Evolutionary conservation across 64 coral and sea anemone species (phyloP).

Genomic region (Montipora sp.): DNA sequence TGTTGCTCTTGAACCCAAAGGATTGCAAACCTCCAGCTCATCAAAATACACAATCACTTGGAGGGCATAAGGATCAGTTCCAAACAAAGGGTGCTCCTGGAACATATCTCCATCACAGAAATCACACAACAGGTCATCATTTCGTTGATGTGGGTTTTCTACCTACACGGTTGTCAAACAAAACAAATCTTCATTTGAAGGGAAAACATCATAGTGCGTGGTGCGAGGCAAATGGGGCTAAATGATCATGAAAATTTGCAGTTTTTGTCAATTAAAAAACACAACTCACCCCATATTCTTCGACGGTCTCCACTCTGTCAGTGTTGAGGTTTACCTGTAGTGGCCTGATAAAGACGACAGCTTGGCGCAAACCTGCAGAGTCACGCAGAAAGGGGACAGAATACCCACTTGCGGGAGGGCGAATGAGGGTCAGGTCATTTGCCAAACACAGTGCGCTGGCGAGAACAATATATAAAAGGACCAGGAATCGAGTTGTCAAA

Average conservation of each 20-base stretch:
- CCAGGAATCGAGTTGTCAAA: no score
- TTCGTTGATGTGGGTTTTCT: constrained; percentile 45
- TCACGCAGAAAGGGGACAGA: constrained; percentile 30
- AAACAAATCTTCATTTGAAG: neutral
- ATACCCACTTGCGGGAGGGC: constrained; percentile 16
- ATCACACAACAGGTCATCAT: constrained; percentile 62
- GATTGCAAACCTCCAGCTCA: constrained; percentile 65
- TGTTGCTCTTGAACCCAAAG: constrained; percentile 47
- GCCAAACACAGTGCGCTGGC: no score
- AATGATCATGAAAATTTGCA: no score
- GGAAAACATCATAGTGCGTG: no score
- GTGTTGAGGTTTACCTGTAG: constrained; percentile 15
- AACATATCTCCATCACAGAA: constrained; percentile 66
- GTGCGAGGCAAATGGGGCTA: no score
- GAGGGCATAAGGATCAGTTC: constrained; percentile 32
- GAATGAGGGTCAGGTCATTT: constrained; percentile 12
- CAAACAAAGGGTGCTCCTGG: constrained; percentile 47
- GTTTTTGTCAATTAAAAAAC: no score
- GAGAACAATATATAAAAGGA: no score
- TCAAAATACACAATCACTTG: constrained; percentile 62
- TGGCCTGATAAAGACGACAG: constrained; percentile 31
- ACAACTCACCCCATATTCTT: neutral
- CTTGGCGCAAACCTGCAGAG: constrained; percentile 44
- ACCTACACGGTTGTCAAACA: constrained; percentile 31
- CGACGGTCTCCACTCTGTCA: neutral